These are phyloP conservation scores for Zaprionus obscuricornis DNA, from an alignment of 2,888 invertebrate genomes.

Conservation along the genomic window DNA sequence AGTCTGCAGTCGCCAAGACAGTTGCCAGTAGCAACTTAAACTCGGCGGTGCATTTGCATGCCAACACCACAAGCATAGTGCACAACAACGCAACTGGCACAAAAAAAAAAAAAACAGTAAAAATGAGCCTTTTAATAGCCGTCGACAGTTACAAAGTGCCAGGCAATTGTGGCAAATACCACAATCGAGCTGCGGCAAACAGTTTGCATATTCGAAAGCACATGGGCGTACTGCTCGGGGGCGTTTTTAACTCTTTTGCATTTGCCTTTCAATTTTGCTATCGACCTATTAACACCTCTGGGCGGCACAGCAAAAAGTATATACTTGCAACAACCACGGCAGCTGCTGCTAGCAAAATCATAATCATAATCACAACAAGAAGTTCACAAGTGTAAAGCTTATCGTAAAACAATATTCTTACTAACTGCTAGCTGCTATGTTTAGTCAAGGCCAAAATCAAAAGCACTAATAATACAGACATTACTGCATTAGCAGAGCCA, in stretches of 20 bases:
- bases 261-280: constrained; percentile 72
- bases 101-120: too few species aligned
- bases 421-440: too few species aligned
- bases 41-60: constrained; percentile 52
- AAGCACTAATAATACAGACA: too few species aligned
- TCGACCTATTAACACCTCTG: constrained; percentile 59
- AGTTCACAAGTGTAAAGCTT: constrained; percentile 8
- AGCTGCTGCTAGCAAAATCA: constrained; percentile 44
- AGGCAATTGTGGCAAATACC: constrained; percentile 78
- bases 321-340: not conserved
- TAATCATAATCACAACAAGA: constrained; percentile 69
- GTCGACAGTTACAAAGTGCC: constrained; percentile 83
- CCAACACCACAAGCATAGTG: constrained; percentile 54
- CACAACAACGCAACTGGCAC: constrained; percentile 34
- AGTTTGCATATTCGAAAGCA: constrained; percentile 14
- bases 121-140: constrained; percentile 81
- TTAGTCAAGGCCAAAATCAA: too few species aligned
- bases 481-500: too few species aligned
- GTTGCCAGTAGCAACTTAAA: constrained; percentile 38
- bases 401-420: too few species aligned
- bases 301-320: constrained; percentile 50
- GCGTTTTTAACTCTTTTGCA: constrained; percentile 55
- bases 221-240: constrained; percentile 65
- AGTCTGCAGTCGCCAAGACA: not conserved
- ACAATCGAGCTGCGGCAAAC: constrained; percentile 13